These are phyloP conservation scores for Ophioninae sp. DNA, from an alignment of 2,888 invertebrate species.

Conservation along the genomic window DNA sequence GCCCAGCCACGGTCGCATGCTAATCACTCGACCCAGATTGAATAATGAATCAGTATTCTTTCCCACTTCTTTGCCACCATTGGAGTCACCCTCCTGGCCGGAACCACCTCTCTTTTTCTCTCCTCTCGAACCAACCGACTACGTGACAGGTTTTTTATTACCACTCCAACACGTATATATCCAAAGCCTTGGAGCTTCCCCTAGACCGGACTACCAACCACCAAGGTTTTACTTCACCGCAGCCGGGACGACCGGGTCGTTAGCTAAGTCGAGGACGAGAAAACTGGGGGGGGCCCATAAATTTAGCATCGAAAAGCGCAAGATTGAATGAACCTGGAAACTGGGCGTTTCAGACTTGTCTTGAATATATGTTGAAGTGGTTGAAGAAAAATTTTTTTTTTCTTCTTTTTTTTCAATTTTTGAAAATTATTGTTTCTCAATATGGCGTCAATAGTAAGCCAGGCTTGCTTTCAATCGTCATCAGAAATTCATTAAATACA, in stretches of 20 bases:
- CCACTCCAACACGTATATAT: constrained; percentile 70
- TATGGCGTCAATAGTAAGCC: too few relatives aligned
- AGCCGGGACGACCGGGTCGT: constrained; percentile 39
- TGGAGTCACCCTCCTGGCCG: constrained; percentile 62
- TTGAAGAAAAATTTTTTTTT: background rate
- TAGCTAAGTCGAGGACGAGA: constrained; percentile 21
- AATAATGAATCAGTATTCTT: constrained; percentile 85
- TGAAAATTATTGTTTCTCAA: too few relatives aligned
- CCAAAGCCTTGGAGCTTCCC: constrained; percentile 35
- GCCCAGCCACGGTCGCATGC: constrained; percentile 79
- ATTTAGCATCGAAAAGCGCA: constrained; percentile 17
- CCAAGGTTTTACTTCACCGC: background rate
- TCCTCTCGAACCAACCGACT: constrained; percentile 69
- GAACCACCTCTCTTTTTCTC: constrained; percentile 53
- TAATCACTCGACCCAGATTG: constrained; percentile 84
- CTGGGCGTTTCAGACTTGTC: background rate
- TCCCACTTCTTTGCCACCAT: constrained; percentile 71
- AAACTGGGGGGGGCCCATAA: background rate
- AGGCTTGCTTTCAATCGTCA: background rate
- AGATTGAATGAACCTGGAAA: background rate
- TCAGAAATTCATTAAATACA: background rate
- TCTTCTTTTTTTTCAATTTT: background rate
- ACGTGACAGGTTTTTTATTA: constrained; percentile 83
- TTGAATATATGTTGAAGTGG: background rate
- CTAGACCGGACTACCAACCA: background rate